Evolutionary conservation across 1,140 invertebrate species (phyloP).

Genomic region (Dreissena rostriformis): DNA sequence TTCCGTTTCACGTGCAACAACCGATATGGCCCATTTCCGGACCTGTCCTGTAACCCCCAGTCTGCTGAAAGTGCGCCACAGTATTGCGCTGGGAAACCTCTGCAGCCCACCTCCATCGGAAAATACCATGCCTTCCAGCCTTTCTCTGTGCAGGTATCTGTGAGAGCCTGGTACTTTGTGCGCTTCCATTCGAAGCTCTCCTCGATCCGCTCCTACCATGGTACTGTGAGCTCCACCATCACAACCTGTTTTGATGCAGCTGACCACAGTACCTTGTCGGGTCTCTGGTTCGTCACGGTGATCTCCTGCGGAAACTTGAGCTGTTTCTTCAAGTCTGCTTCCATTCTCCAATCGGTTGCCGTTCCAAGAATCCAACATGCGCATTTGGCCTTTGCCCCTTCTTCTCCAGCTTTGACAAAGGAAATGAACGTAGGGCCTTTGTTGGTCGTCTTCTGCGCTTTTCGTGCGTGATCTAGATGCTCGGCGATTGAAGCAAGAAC

Average conservation of each 20-base stretch:
- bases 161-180: constrained; percentile 3
- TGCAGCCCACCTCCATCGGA: constrained; percentile 52
- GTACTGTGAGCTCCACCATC: constrained; percentile 49
- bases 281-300: constrained; percentile 36
- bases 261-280: constrained; percentile 51
- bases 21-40: neutral
- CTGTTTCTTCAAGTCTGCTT: constrained; percentile 25
- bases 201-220: constrained; percentile 34
- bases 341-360: constrained; percentile 36
- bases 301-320: constrained; percentile 37
- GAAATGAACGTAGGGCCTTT: constrained; percentile 16
- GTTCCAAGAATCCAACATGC: neutral
- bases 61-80: neutral
- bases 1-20: neutral
- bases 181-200: constrained; percentile 45
- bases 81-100: constrained; percentile 31
- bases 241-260: constrained; percentile 25
- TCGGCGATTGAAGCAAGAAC: constrained; percentile 8
- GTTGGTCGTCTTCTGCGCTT: neutral
- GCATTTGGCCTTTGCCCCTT: neutral
- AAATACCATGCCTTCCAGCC: constrained; percentile 53
- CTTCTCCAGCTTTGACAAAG: constrained; percentile 18
- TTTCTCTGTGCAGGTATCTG: constrained; percentile 37
- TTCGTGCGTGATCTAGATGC: constrained; percentile 12
- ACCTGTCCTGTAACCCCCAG: neutral